Base-by-base conservation (phyloP, 1,140 invertebrate genomes). In the Eufriesea mexicana region DNA sequence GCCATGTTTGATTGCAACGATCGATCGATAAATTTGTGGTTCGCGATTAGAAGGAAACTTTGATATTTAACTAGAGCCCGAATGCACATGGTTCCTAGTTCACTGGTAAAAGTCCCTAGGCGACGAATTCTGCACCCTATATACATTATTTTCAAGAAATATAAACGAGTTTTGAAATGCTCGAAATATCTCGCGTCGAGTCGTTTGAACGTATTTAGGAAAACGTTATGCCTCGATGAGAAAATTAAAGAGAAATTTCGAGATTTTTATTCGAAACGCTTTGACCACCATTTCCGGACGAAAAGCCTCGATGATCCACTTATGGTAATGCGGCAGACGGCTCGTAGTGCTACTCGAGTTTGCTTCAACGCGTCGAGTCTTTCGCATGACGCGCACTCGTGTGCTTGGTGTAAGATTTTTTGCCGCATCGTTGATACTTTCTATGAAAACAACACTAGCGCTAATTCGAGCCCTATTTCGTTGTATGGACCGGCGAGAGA, bases 131-230 rank as follows among this genome's bases (percentile, higher is more conserved):
- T n/a, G n/a, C n/a, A n/a, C 35, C 35, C 35, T 14, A 2, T 62
- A 7, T 18, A 2, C 14, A 16, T 62, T 62, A 9, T 7, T 35
- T 8, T 28, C 25, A 16, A 35, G 0, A 16, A 28, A 35, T 9
- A 18, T 16, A 35, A 1, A 35, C 4, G 16, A 35, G 14, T 62
- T 6, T 1, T 1, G 35, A 35, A 35, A 35, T 4, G 35, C 35
- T 35, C 35, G 35, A n/a, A n/a, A n/a, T n/a, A n/a, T n/a, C n/a
- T n/a, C n/a, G 35, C 35, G 35, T 59, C 0, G 12, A 25, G 6
- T 16, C 0, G n/a, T 28, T 61, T 14, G 14, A 61, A 0, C 5
- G 0, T 9, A 0, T 35, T 62, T 1, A 18, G 0, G 61, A 28
- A 28, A 62, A 16, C 16, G 28, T 62, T 62, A 20, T 0, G 61